Evolutionary conservation across 35 echinoderm and acorn worm genomes (phyloP).

Genomic region (Holothuria glaberrima): DNA sequence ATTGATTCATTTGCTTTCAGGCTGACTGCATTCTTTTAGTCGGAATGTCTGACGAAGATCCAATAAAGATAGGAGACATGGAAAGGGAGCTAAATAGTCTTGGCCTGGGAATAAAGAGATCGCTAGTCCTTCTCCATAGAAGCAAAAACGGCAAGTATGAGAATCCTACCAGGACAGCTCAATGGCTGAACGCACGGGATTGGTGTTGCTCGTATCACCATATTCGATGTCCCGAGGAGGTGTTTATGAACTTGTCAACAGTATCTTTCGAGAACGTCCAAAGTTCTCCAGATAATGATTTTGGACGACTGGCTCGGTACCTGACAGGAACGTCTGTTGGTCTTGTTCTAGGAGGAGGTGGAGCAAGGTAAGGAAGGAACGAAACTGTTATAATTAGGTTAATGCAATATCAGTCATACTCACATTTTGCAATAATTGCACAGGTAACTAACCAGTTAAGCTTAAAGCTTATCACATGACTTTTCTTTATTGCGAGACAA

Average conservation of each 20-base stretch:
- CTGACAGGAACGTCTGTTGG: constrained; percentile 91
- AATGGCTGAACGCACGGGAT: constrained; percentile 91
- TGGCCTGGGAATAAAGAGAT: constrained; percentile 79
- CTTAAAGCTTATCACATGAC: no score
- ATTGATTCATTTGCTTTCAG: constrained; percentile 24
- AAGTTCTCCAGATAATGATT: constrained; percentile 68
- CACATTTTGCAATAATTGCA: no score
- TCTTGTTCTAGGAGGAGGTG: constrained; percentile 82
- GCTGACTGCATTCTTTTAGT: constrained; percentile 94
- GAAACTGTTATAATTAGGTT: no score
- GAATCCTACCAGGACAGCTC: constrained; percentile 71
- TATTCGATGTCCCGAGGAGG: constrained; percentile 82
- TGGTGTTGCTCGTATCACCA: constrained; percentile 93
- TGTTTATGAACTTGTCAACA: constrained; percentile 57
- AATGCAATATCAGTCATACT: no score
- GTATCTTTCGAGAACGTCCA: background rate
- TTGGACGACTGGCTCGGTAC: constrained; percentile 81
- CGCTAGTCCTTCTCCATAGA: constrained; percentile 85
- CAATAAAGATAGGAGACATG: constrained; percentile 71
- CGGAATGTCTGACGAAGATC: constrained; percentile 74
- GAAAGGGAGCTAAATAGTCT: constrained; percentile 79
- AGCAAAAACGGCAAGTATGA: constrained; percentile 70
- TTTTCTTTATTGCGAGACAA: no score
- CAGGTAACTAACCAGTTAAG: no score
- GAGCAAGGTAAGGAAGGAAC: constrained; percentile 93